Evolutionary conservation across 2,113 vertebrate genomes (phyloP).

Genomic region (Phoxinus phoxinus): DNA sequence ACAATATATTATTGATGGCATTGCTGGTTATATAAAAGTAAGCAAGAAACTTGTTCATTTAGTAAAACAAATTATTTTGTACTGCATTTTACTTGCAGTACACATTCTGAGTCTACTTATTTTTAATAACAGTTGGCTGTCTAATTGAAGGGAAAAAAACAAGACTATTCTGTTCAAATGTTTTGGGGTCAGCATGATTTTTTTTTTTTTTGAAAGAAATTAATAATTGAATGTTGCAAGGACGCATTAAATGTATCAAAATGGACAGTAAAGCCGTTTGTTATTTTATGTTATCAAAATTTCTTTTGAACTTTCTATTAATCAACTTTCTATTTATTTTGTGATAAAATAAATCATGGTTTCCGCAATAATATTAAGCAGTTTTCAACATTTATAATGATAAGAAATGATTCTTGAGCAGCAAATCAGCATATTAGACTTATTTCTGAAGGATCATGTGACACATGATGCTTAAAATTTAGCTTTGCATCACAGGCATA

Average conservation of each 20-base stretch:
- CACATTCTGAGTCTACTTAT: not conserved
- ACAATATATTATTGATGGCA: not conserved
- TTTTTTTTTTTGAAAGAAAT: not conserved
- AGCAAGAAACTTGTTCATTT: not conserved
- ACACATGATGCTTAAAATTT: not conserved
- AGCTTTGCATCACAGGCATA: not conserved
- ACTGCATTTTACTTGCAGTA: not conserved
- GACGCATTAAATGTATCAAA: not conserved
- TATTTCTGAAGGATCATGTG: not conserved
- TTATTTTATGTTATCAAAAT: not conserved
- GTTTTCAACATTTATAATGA: not conserved
- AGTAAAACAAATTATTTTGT: not conserved
- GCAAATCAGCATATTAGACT: not conserved
- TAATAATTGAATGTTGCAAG: not conserved
- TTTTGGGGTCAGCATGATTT: not conserved
- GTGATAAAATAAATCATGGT: too few relatives aligned
- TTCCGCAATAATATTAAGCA: not conserved
- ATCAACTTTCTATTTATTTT: too few relatives aligned
- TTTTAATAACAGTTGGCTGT: too few relatives aligned
- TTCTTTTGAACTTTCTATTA: not conserved
- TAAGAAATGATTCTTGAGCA: not conserved
- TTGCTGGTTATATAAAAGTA: not conserved
- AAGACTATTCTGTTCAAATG: not conserved
- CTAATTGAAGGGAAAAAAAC: too few relatives aligned
- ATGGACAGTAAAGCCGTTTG: not conserved